Conservation (phyloP, 2,888 invertebrate genomes). For the Lapara coniferarum region DNA sequence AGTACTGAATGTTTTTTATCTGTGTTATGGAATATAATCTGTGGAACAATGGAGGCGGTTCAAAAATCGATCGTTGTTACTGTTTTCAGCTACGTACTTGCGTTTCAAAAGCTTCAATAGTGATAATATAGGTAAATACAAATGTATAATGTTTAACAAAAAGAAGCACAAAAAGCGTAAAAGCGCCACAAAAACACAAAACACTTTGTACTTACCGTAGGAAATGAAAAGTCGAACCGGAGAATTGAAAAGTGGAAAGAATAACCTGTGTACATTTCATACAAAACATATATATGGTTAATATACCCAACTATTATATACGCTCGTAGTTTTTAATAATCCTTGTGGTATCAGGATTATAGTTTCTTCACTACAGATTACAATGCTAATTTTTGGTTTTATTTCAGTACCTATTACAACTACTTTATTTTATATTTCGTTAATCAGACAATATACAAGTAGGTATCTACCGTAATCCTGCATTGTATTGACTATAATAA, state of each 20-base stretch:
- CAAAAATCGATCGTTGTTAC: neutral
- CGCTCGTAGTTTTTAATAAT: too few species aligned
- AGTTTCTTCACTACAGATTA: too few species aligned
- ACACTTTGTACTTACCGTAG: slow-evolving; percentile 22
- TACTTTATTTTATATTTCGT: too few species aligned
- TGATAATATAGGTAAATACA: slow-evolving; percentile 2
- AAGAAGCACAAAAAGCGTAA: slow-evolving; percentile 22
- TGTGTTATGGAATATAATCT: neutral
- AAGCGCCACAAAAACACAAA: slow-evolving; percentile 21
- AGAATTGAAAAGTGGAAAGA: neutral
- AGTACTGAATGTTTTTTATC: too few species aligned
- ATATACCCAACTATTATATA: too few species aligned
- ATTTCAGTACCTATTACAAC: too few species aligned
- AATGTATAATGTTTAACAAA: slow-evolving; percentile 9
- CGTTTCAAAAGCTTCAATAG: slow-evolving; percentile 6
- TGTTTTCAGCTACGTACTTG: neutral
- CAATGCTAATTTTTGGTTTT: too few species aligned
- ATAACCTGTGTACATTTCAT: neutral
- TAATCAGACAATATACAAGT: too few species aligned
- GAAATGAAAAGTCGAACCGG: slow-evolving; percentile 27
- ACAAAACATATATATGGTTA: too few species aligned
- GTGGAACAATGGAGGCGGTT: neutral
- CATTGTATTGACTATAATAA: too few species aligned
- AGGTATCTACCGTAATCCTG: too few species aligned
- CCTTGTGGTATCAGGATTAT: too few species aligned